Conservation (phyloP, 2,113 vertebrate genomes). For the Apodemus speciosus region DNA sequence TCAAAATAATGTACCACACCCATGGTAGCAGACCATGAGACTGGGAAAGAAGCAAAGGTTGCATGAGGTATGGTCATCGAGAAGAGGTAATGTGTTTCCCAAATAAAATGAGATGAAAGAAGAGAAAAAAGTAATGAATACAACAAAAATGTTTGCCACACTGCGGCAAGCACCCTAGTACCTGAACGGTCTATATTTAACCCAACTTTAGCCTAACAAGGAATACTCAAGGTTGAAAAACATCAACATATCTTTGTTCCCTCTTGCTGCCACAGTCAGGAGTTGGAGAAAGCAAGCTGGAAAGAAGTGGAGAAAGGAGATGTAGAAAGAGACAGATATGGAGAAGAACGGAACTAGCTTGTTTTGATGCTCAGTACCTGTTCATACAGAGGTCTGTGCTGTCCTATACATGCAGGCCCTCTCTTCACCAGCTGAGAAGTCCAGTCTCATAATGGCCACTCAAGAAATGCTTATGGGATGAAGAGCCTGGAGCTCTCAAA, state of each 20-base stretch:
- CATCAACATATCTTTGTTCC: background rate
- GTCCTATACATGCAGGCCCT: background rate
- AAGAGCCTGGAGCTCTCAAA: conserved; percentile 56
- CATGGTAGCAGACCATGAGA: background rate
- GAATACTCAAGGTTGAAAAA: background rate
- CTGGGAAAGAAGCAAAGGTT: background rate
- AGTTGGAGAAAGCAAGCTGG: background rate
- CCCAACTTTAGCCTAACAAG: background rate
- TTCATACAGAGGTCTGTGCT: background rate
- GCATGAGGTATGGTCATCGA: background rate
- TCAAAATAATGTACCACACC: background rate
- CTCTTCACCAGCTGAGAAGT: background rate
- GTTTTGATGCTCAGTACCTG: background rate
- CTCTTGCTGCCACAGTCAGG: background rate
- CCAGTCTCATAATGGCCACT: conserved; percentile 50
- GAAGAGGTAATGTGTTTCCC: background rate
- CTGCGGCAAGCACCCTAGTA: background rate
- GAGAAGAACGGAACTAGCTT: background rate
- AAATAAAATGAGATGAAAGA: background rate
- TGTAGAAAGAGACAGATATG: no score
- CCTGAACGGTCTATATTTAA: background rate
- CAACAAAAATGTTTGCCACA: background rate
- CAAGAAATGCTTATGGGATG: conserved; percentile 49
- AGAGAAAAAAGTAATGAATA: background rate
- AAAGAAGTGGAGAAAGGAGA: background rate